Base-by-base conservation (phyloP, 2,888 invertebrate species). In the Leptopilina myrica region DNA sequence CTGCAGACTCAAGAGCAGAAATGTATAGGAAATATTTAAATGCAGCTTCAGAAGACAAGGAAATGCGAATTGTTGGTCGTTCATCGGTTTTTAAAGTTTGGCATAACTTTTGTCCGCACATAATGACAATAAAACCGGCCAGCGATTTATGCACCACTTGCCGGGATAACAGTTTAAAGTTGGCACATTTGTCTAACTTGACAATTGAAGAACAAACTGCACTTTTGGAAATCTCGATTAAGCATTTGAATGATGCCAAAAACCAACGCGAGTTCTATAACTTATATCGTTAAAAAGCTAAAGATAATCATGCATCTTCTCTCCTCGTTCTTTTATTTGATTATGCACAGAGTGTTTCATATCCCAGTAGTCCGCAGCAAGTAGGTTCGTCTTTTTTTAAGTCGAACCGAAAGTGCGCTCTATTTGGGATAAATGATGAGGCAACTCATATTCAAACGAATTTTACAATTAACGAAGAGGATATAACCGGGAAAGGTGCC, bases 401-500 rank as follows among this genome's bases (percentile, higher is more conserved):
- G 20, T 64, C 76, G 0, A 7, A 20, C 15, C 40, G 76, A 62
- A 76, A 76, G 64, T 76, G 76, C n/a, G 40, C 64, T 14, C 26
- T 76, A 12, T 76, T 64, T 43, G 76, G 64, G 7, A 43, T 76
- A 14, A 5, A 76, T 33, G 40, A 59, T 33, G 76, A 76, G 46
- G 64, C 64, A 12, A 46, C 64, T n/a, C 33, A 64, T 15, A 26
- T 76, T 40, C 64, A 76, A 14, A 43, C 64, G 9, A 76, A 66
- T 66, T 66, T 77, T 53, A 40, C 64, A n/a, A 67, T 77, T 64
- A 56, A 77, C 40, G 66, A 77, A 64, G 43, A 59, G 33, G 76
- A 76, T 40, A 33, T 4, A 49, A 11, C n/a, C 1, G 64, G 76
- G 5, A 76, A 76, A 62, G 76, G 76, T 12, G 76, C 64, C n/a